A percentile compares a stretch with the other conserved stretches of the same genome.
Conservation (phyloP, 2,797 vertebrate genomes). For the Bradypodion ventrale region DNA sequence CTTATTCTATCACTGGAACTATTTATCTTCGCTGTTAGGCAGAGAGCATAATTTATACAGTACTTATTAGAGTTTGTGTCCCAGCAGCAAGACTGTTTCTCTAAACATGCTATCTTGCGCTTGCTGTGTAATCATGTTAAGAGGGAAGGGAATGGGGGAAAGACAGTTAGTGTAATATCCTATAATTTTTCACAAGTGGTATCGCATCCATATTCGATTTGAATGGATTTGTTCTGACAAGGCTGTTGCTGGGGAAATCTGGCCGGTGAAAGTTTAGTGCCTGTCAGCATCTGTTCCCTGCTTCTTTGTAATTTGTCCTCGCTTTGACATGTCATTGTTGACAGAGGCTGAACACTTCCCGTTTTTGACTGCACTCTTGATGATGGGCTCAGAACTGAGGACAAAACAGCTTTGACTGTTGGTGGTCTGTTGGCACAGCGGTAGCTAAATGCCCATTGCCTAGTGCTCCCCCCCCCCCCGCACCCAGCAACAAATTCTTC, state of each 20-base stretch:
- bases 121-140: conserved; percentile 42
- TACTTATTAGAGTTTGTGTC: conserved; percentile 46
- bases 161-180: conserved; percentile 48
- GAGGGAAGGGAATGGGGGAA: conserved; percentile 1
- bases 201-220: conserved; percentile 59
- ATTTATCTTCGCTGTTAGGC: conserved; percentile 45
- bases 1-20: conserved; percentile 41
- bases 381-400: conserved; percentile 57
- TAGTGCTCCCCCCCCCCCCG: conserved; percentile 45
- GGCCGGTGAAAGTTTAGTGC: conserved; percentile 71
- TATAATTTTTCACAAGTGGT: conserved; percentile 42
- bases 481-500: conserved; percentile 47
- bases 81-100: conserved; percentile 39
- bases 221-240: conserved; percentile 45
- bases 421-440: conserved; percentile 75
- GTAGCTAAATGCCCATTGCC: conserved; percentile 65
- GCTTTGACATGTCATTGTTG: conserved; percentile 62
- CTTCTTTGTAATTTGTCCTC: conserved; percentile 58
- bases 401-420: conserved; percentile 58
- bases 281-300: conserved; percentile 63
- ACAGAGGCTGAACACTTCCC: conserved; percentile 59
- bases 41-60: conserved; percentile 56
- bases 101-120: conserved; percentile 35
- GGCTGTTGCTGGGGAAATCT: conserved; percentile 46
- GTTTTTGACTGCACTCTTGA: conserved; percentile 63